A percentile compares a stretch with the other conserved stretches of the same genome.
These are phyloP conservation scores for Onychostruthus taczanowskii DNA, from an alignment of 2,113 vertebrate species.

Conservation along the genomic window DNA sequence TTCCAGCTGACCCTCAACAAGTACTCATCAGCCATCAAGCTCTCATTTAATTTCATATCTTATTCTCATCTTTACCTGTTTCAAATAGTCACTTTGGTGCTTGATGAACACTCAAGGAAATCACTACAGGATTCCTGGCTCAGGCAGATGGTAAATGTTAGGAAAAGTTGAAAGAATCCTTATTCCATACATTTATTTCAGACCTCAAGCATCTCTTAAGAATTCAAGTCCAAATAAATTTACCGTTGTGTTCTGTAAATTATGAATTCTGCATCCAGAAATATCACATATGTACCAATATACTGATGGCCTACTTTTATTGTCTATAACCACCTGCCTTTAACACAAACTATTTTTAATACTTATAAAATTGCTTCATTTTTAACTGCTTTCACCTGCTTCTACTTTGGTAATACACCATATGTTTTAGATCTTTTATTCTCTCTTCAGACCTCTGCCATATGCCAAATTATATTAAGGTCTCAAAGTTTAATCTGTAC, in stretches of 20 bases:
- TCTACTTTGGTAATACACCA: constrained; percentile 82
- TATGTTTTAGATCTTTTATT: constrained; percentile 83
- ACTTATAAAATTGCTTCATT: constrained; percentile 73
- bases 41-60: constrained; percentile 54
- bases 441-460: neutral
- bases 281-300: constrained; percentile 68
- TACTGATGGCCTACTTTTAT: constrained; percentile 67
- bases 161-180: constrained; percentile 74
- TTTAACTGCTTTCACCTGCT: constrained; percentile 84
- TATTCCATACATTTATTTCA: constrained; percentile 70
- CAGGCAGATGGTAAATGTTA: constrained; percentile 77
- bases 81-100: constrained; percentile 55
- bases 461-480: neutral
- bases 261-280: constrained; percentile 70
- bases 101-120: constrained; percentile 58
- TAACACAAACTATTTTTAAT: constrained; percentile 74
- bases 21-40: constrained; percentile 43
- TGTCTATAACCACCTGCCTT: constrained; percentile 71
- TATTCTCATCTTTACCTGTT: constrained; percentile 60
- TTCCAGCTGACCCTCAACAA: constrained; percentile 48
- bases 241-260: constrained; percentile 62
- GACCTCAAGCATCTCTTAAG: constrained; percentile 62
- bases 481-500: neutral
- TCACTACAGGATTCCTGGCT: constrained; percentile 46
- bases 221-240: constrained; percentile 71